phyloP scores from a whole-genome alignment of 92 coral and sea anemone genomes.

The Plumapathes pennacea region DNA sequence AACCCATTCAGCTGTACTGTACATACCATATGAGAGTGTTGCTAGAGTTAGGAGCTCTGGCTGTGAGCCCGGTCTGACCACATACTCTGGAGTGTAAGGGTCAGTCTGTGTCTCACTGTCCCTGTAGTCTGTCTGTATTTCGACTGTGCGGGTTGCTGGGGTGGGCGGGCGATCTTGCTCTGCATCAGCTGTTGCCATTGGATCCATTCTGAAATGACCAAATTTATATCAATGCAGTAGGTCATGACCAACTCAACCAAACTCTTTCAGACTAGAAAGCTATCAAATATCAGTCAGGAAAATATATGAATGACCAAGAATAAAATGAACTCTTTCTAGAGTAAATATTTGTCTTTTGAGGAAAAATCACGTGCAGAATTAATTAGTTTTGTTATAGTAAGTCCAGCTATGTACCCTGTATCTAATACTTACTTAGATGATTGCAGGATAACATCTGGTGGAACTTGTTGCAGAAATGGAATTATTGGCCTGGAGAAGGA shows the following conservation, averaged over 20 bases:
- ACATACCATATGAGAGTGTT: constrained; percentile 85
- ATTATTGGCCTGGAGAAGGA: constrained; percentile 87
- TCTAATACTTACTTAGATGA: constrained; percentile 65
- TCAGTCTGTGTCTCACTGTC: constrained; percentile 99
- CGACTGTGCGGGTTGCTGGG: constrained; percentile 93
- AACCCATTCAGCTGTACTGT: background rate
- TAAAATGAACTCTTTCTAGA: background rate
- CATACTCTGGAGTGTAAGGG: constrained; percentile 98
- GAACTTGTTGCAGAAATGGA: constrained; percentile 96
- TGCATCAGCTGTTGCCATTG: constrained; percentile 61
- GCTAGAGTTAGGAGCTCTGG: constrained; percentile 95
- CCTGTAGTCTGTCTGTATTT: constrained; percentile 95
- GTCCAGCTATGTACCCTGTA: background rate
- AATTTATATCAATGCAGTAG: no score
- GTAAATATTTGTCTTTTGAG: background rate
- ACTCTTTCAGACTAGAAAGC: no score
- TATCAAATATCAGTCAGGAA: background rate
- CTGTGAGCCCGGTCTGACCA: constrained; percentile 92
- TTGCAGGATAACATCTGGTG: constrained; percentile 97
- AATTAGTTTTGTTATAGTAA: background rate
- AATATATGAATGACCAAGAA: background rate
- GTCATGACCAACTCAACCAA: background rate
- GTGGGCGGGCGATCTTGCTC: constrained; percentile 80
- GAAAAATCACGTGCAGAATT: background rate
- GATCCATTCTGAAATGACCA: constrained; percentile 79